Base-by-base conservation (phyloP, 2,113 vertebrate species). In the Prinia subflava region DNA sequence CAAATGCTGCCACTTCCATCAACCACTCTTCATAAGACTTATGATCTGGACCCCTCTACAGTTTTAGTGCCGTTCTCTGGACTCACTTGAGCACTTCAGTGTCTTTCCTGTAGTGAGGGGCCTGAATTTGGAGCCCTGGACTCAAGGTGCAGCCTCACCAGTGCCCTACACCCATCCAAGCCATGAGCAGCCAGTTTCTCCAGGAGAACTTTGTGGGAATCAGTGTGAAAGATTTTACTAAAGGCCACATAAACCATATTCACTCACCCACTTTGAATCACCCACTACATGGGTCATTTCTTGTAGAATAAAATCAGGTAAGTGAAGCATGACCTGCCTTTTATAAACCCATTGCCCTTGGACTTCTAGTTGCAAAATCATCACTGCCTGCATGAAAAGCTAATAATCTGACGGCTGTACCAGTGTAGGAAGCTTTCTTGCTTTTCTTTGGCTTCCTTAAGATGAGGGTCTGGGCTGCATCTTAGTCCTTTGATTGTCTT, bases 351-450 rank as follows among this genome's bases (percentile, higher is more conserved):
- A 39, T 46, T 74, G 2, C 9, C 30, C 20, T 53, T 68, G 30
- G 53, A 68, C 16, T 59, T 89, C 6, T 44, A 33, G 19, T 5
- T 83, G 46, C 3, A n/a, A n/a, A 27, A 68, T 50, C 28, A 31
- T 31, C 0, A 0, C 13, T 62, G 9, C 6, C 42, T 39, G 9
- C 10, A 7, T 56, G 23, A 68, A 50, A 73, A 62, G 10, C 5
- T 50, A 44, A 41, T 25, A 46, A 14, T 59, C 25, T 16, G 7
- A 77, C 16, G 35, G 4, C 6, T 5, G 3, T 67, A 44, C 3
- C 8, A 44, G 23, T 1, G 1, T 37, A 62, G 23, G 17, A 89
- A 73, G 3, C 16, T 50, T 89, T 46, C 16, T 73, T 11, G 3
- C 19, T 7, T 9, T 41, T 50, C 14, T 79, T 73, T 56, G 46